Base-by-base conservation (phyloP, 2,888 invertebrate genomes). In the Galerucella pusilla region DNA sequence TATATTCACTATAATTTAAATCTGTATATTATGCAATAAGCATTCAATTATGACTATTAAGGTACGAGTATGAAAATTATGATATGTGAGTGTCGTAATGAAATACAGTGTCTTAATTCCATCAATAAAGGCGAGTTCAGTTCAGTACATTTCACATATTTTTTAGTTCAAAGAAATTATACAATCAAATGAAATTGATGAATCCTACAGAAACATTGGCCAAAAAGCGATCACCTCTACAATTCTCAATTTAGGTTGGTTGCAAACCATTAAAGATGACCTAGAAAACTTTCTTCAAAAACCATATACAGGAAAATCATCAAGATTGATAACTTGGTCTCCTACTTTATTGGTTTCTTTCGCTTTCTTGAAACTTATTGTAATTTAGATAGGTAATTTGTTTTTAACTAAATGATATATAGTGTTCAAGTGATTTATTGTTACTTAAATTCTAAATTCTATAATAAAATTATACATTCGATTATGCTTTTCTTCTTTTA, bases 141-240 rank as follows among this genome's bases (percentile, higher is more conserved):
- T 35, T 35, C 35, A 6, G 35, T 49, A 12, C 49, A 49, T 49
- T 0, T 49, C 12, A 12, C 4, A 12, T 49, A 12, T 12, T 61
- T 61, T 61, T 61, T 35, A 61, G 61, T 61, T 61, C 6, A 61
- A 61, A n/a, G n/a, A 61, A 28, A 14, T 61, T 28, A 14, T 61
- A 2, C 28, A 35, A 28, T 61, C 61, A 14, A 7, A 61, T n/a
- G 61, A 6, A 28, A 35, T 61, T 61, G n/a, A 35, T 61, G 61
- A 61, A 35, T 28, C 35, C 12, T 35, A 61, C 12, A 61, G 16
- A 61, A 6, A 11, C 1, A n/a, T n/a, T 11, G 61, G 61, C 1
- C 28, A 61, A 25, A 35, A n/a, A 12, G 25, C 12, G 10, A 61
- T 61, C 6, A 14, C 28, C 2, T 35, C 61, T 7, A 7, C n/a